Evolutionary conservation across 2,888 invertebrate genomes (phyloP), one percentile per base, ranked within the genome.

Genomic region (Ophioninae sp.): DNA sequence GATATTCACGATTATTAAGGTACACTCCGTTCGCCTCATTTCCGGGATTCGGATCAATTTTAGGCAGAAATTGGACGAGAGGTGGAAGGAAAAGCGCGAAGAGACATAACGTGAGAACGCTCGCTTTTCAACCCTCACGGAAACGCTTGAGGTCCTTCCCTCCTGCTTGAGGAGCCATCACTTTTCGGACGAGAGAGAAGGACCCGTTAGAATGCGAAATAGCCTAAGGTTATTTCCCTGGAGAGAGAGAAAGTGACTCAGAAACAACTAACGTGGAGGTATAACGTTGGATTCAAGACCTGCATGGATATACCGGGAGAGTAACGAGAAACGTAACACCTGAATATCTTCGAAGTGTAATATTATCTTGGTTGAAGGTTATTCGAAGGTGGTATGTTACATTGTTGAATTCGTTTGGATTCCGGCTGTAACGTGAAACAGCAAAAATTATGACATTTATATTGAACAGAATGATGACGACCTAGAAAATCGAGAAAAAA

Each of bases 151-250:
- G 50, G 67, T 77, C 67, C 72, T 73, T 67, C 67, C 41, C 65
- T 39, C 73, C 7, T 6, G 62, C 21, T 61, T 44, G 59, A 69
- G 74, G 44, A 78, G 61, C 75, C 81, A 74, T 79, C 72, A 72
- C 76, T 73, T 80, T 80, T 76, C 59, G 59, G 59, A 23, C 72
- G 76, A 68, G 65, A 13, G 44, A 70, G 79, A 79, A 75, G 79
- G 68, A 73, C 75, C 69, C 64, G 81, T 79, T 84, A 85, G 82
- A 85, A 86, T 81, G 85, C 82, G 77, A 85, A 88, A 86, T 86
- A 79, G 87, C 86, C 85, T 74, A 81, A 80, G 84, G 85, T 89
- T 89, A 89, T 89, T 89, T 89, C 89, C 89, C 89, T 79, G 41
- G 89, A 85, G 89, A 82, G 79, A 82, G 77, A 80, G 79, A 72